Evolutionary conservation across 2,797 vertebrate genomes (phyloP).

Genomic region (Sebastes cheni): DNA sequence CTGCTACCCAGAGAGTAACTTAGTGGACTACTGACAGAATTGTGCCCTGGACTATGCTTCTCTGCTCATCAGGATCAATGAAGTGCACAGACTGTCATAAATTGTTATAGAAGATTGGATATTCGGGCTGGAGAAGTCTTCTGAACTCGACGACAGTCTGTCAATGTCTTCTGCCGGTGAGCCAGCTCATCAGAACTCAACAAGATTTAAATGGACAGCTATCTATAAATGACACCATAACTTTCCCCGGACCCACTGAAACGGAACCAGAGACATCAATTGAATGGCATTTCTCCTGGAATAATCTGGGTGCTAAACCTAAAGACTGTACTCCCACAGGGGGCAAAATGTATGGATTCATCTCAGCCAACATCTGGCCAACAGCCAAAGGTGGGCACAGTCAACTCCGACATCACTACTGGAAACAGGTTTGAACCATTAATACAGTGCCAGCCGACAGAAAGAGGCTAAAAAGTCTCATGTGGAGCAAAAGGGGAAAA

Average conservation of each 20-base stretch:
- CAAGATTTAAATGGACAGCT: slow-evolving; percentile 3
- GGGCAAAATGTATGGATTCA: not conserved
- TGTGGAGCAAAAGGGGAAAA: not conserved
- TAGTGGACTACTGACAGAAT: not conserved
- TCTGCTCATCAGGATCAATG: slow-evolving; percentile 1
- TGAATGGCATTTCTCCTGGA: not conserved
- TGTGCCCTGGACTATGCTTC: not conserved
- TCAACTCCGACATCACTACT: not conserved
- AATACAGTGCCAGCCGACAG: not conserved
- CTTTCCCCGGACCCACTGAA: not conserved
- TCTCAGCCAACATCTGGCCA: not conserved
- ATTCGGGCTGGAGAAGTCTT: not conserved
- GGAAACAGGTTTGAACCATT: not conserved
- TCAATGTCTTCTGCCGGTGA: not conserved
- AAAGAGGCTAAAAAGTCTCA: not conserved
- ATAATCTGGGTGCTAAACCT: not conserved
- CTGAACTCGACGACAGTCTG: slow-evolving; percentile 2
- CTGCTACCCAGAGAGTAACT: not conserved
- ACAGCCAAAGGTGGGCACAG: not conserved
- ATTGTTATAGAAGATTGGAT: slow-evolving; percentile 18
- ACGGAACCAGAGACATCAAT: not conserved
- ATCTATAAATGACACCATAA: slow-evolving; percentile 15
- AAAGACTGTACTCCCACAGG: not conserved
- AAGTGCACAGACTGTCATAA: slow-evolving; percentile 23
- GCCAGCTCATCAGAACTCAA: slow-evolving; percentile 6